Evolutionary conservation across 2,113 vertebrate species (phyloP).

Genomic region (Nothocercus julius): DNA sequence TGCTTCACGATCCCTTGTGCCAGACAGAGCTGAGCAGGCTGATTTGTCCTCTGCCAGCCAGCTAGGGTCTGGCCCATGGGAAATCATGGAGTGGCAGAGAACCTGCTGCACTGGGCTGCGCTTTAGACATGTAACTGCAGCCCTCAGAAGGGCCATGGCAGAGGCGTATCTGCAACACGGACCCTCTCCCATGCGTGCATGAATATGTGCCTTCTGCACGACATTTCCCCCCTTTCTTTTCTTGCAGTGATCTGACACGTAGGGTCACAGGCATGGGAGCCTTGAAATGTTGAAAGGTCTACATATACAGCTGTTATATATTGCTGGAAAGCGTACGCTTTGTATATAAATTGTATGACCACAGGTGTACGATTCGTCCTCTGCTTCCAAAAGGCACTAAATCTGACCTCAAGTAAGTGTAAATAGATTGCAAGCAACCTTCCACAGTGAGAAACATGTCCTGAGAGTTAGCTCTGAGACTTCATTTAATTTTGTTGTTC

Average conservation of each 20-base stretch:
- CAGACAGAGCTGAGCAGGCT: constrained; percentile 52
- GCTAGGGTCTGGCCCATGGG: constrained; percentile 24
- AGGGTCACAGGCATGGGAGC: not conserved
- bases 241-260: constrained; percentile 17
- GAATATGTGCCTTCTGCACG: constrained; percentile 8
- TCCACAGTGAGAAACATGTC: not conserved
- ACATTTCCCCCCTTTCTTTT: constrained; percentile 26
- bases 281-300: constrained; percentile 20
- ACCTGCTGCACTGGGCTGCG: constrained; percentile 25
- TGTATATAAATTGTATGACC: not conserved
- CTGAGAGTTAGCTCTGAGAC: not conserved
- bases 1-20: constrained; percentile 51
- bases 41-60: constrained; percentile 45
- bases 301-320: not conserved
- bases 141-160: constrained; percentile 38
- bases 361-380: not conserved
- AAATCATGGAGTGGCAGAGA: constrained; percentile 30
- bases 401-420: not conserved
- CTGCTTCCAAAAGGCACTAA: not conserved
- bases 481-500: constrained; percentile 45
- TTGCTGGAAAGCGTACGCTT: not conserved
- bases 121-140: constrained; percentile 44
- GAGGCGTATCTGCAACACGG: constrained; percentile 16
- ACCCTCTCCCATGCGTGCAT: not conserved
- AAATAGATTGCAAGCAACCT: constrained; percentile 21